These are phyloP conservation scores for Chesias legatella DNA, from an alignment of 2,888 invertebrate species.

Conservation along the genomic window DNA sequence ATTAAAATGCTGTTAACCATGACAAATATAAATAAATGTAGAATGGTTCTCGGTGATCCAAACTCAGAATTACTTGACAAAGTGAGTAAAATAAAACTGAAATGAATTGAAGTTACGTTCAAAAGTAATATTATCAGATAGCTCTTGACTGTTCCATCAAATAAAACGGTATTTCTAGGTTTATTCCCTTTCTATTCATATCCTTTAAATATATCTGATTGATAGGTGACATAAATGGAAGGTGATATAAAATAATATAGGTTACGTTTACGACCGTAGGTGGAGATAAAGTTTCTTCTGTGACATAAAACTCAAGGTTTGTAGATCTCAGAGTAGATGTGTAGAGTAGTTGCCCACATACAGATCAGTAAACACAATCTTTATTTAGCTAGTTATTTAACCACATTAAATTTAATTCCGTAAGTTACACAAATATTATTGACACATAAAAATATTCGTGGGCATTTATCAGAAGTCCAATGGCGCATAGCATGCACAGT, in stretches of 20 bases:
- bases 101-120: background rate
- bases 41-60: too few relatives aligned
- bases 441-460: too few relatives aligned
- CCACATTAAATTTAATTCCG: too few relatives aligned
- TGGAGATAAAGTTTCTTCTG: conserved; percentile 29
- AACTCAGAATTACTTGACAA: too few relatives aligned
- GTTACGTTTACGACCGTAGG: conserved; percentile 25
- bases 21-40: too few relatives aligned
- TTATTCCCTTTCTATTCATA: conserved; percentile 17
- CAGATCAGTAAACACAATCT: too few relatives aligned
- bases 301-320: conserved; percentile 31
- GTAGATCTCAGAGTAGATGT: background rate
- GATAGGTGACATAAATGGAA: conserved; percentile 20
- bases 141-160: background rate
- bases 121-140: conserved; percentile 2
- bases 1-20: too few relatives aligned
- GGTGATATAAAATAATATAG: conserved; percentile 26
- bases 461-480: too few relatives aligned
- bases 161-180: conserved; percentile 3
- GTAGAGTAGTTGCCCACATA: background rate
- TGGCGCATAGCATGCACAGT: too few relatives aligned
- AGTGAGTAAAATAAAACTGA: too few relatives aligned
- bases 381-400: too few relatives aligned
- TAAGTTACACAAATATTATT: too few relatives aligned
- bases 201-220: conserved; percentile 17